Evolutionary conservation across 2,888 invertebrate species (phyloP), one percentile per base, ranked within the genome.

Genomic region (Leptopilina myrica): DNA sequence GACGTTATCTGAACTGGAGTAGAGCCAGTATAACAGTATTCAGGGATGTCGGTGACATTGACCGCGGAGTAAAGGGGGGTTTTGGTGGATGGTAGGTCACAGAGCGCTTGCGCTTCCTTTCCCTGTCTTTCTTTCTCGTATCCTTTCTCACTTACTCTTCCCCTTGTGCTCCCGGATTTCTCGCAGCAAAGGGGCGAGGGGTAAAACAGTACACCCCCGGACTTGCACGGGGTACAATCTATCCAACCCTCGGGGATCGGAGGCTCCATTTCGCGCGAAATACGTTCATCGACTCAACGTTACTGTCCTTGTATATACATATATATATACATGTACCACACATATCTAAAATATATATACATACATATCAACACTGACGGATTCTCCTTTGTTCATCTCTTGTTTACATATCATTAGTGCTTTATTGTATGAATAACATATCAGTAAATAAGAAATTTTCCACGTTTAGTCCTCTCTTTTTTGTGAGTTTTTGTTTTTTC

Each of bases 151-250:
- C 64, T 26, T 78, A 83, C 86, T 85, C 83, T 81, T 82, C 83
- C 46, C 20, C 73, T 33, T 79, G 66, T 76, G 76, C 64, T 77
- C 86, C 84, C 83, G 87, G 87, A 43, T 76, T 83, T 80, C 77
- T 81, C 82, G 82, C 83, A 82, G 80, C 82, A 84, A 49, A 84
- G 87, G 86, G 87, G 84, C 85, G 88, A 87, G 87, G 88, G 88
- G 86, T 87, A 85, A 88, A 87, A 87, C 87, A 89, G 89, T 89
- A 87, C 87, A 86, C 85, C 88, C 89, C 88, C 86, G 86, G 88
- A 85, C 88, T 85, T 86, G 85, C 85, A 86, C 87, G 88, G 89
- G 89, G 87, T 85, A 84, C 81, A 83, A 80, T 84, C 80, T 83
- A 81, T 62, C 80, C 46, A 79, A 46, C 59, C 79, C 66, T 76